Conservation (phyloP, 2,888 invertebrate species). For the Rhagonycha fulva region DNA sequence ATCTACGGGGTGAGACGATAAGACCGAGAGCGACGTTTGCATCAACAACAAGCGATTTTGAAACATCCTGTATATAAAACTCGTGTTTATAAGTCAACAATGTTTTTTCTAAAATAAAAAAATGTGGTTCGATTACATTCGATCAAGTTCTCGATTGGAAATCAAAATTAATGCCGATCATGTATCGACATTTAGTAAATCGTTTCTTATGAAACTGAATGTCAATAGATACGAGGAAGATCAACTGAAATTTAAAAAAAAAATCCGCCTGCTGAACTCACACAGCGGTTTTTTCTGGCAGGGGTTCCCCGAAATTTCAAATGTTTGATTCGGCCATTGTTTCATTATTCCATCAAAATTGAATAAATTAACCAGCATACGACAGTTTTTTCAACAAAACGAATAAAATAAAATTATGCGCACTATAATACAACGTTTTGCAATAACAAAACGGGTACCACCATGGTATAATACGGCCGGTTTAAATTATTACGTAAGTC, state of each 20-base stretch:
- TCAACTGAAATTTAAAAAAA: not conserved
- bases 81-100: not conserved
- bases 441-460: not conserved
- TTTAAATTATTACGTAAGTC: not conserved
- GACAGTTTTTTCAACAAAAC: not conserved
- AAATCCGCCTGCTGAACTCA: no score
- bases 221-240: not conserved
- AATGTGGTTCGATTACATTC: not conserved
- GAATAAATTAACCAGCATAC: not conserved
- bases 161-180: not conserved
- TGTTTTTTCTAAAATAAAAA: not conserved
- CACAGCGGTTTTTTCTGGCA: not conserved
- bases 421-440: not conserved
- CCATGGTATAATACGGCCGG: not conserved
- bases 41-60: not conserved
- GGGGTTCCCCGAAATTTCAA: no score
- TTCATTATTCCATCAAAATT: no score
- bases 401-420: not conserved
- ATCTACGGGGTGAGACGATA: not conserved
- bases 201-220: not conserved
- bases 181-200: not conserved
- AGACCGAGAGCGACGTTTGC: not conserved
- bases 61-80: not conserved
- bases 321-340: no score
- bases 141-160: not conserved